A percentile compares a stretch with the other conserved stretches of the same genome.
phyloP scores from a whole-genome alignment of 2,113 vertebrate species.

The Pollachius pollachius region DNA sequence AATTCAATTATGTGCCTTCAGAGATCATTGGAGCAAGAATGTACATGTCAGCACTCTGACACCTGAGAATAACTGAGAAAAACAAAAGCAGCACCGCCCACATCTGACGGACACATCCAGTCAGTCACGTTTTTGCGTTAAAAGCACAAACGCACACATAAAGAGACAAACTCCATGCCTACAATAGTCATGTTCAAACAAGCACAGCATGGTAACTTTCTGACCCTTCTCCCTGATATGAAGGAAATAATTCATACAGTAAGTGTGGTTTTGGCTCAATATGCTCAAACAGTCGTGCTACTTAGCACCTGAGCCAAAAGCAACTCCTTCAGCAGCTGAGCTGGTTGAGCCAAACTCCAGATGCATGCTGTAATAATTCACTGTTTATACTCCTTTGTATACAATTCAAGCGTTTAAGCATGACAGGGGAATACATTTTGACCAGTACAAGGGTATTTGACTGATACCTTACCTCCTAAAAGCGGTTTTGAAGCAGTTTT shows the following conservation, averaged over 20 bases:
- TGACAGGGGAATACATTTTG: no score
- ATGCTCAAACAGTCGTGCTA: neutral
- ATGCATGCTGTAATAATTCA: no score
- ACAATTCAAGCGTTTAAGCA: no score
- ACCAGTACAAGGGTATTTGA: no score
- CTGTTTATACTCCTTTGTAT: no score
- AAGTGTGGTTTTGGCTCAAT: neutral
- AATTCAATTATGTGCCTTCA: neutral
- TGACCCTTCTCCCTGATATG: neutral
- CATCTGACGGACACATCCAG: no score
- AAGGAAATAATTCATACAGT: neutral
- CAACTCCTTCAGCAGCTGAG: no score
- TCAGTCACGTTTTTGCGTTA: no score
- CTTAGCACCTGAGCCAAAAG: no score
- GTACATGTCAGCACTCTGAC: neutral
- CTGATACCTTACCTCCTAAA: no score
- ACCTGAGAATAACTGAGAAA: neutral
- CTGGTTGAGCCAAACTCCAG: no score
- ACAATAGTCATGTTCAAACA: neutral
- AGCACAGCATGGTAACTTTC: neutral
- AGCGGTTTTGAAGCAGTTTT: no score
- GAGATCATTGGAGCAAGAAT: neutral
- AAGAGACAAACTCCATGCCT: neutral
- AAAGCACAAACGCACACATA: neutral
- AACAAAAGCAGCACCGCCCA: neutral